These are phyloP conservation scores for Bovichtus variegatus DNA, from an alignment of 2,797 vertebrate species.

Conservation along the genomic window DNA sequence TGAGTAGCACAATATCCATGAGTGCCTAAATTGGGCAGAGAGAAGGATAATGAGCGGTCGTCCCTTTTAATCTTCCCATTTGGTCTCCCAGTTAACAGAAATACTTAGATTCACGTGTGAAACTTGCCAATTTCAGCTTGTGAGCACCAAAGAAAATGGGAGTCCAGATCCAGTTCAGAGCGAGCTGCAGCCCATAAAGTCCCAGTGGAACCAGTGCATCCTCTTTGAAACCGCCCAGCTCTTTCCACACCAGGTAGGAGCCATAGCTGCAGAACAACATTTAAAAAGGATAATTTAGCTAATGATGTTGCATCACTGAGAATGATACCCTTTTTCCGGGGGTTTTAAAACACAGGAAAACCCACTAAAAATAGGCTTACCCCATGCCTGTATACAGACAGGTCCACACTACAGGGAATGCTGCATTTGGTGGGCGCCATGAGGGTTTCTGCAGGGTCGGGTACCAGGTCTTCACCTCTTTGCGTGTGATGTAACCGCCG, in stretches of 20 bases:
- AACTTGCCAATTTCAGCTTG: conserved; percentile 87
- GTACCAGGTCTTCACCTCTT: conserved; percentile 86
- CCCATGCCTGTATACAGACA: conserved; percentile 88
- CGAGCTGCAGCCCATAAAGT: conserved; percentile 90
- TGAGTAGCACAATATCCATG: conserved; percentile 82
- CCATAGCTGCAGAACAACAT: conserved; percentile 82
- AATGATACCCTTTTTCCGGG: too few relatives aligned
- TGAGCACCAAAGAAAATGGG: conserved; percentile 89
- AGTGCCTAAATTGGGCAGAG: conserved; percentile 74
- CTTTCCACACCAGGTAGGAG: conserved; percentile 93
- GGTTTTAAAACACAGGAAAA: too few relatives aligned
- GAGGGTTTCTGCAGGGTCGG: conserved; percentile 83
- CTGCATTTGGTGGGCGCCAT: conserved; percentile 86
- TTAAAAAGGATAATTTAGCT: neutral
- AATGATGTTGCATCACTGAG: neutral
- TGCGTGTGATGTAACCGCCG: conserved; percentile 79
- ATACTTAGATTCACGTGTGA: neutral
- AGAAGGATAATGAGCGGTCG: neutral
- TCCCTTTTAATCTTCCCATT: neutral
- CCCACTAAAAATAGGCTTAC: conserved; percentile 72
- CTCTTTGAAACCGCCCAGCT: conserved; percentile 89
- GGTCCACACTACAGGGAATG: conserved; percentile 86
- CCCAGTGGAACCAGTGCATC: conserved; percentile 88
- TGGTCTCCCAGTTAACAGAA: neutral
- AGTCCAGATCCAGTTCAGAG: conserved; percentile 91